Evolutionary conservation across 2,113 vertebrate genomes (phyloP).

Genomic region (Nannospalax galili): DNA sequence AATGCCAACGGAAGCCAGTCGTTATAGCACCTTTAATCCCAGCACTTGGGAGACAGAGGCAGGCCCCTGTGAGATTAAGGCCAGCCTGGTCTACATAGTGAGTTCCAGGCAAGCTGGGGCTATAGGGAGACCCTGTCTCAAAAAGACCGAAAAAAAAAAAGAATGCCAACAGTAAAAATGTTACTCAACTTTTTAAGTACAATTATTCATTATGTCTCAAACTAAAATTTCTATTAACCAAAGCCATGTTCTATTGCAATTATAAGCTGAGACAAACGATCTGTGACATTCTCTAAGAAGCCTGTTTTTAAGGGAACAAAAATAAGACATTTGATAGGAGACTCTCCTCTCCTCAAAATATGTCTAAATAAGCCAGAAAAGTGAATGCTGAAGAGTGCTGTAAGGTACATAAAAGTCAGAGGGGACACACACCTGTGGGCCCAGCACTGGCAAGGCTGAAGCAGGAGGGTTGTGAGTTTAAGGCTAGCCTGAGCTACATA

Average conservation of each 20-base stretch:
- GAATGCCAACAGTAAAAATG: not conserved
- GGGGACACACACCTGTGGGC: not conserved
- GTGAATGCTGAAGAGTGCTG: not conserved
- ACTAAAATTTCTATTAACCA: slow-evolving; percentile 10
- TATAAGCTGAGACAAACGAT: not conserved
- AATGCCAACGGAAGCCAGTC: too few species aligned
- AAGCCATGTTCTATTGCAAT: not conserved
- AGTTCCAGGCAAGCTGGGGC: too few species aligned
- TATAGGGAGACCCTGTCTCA: too few species aligned
- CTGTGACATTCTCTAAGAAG: not conserved
- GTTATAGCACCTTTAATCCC: not conserved
- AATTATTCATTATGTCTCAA: slow-evolving; percentile 2
- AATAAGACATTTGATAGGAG: not conserved
- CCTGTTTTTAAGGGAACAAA: not conserved
- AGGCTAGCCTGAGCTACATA: not conserved
- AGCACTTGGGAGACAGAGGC: too few species aligned
- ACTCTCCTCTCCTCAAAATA: not conserved
- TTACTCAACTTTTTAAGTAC: not conserved
- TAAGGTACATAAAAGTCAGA: not conserved
- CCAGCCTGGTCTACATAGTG: too few species aligned
- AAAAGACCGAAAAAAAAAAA: too few species aligned
- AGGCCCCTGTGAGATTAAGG: too few species aligned
- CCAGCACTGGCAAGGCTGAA: not conserved
- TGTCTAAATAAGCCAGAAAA: not conserved
- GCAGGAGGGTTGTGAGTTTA: not conserved